A percentile compares a stretch with the other conserved stretches of the same genome.
These are phyloP conservation scores for Carpatolechia fugitivella DNA, from an alignment of 2,888 invertebrate species.

Conservation along the genomic window DNA sequence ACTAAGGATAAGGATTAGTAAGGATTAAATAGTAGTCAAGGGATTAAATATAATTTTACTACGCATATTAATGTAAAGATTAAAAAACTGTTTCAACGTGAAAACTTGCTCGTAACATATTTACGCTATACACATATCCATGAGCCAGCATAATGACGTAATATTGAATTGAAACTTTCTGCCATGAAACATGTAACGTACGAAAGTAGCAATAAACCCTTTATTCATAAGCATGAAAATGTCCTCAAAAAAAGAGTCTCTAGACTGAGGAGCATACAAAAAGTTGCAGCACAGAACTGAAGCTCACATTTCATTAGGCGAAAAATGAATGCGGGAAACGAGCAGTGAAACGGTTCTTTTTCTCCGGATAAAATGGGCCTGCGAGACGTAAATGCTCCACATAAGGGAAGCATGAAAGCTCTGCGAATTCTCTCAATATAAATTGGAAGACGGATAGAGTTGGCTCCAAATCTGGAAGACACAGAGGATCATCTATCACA, in stretches of 20 bases:
- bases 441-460: constrained; percentile 56
- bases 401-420: constrained; percentile 39
- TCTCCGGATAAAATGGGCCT: constrained; percentile 39
- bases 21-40: too few relatives aligned
- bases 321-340: constrained; percentile 62
- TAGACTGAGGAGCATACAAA: constrained; percentile 55
- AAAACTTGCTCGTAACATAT: too few relatives aligned
- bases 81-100: too few relatives aligned
- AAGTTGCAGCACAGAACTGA: constrained; percentile 52
- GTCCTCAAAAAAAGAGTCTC: constrained; percentile 51
- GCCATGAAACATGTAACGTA: neutral
- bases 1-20: too few relatives aligned
- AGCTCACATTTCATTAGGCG: constrained; percentile 65
- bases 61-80: neutral
- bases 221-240: constrained; percentile 61
- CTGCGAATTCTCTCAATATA: constrained; percentile 41
- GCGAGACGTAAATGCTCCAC: constrained; percentile 40
- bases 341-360: constrained; percentile 39
- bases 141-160: neutral
- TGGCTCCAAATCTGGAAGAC: constrained; percentile 55
- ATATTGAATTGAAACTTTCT: neutral
- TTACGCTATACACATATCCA: too few relatives aligned
- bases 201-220: constrained; percentile 36
- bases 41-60: too few relatives aligned
- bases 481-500: constrained; percentile 65